phyloP scores from a whole-genome alignment of 2,888 invertebrate species.

The Noctua comes region DNA sequence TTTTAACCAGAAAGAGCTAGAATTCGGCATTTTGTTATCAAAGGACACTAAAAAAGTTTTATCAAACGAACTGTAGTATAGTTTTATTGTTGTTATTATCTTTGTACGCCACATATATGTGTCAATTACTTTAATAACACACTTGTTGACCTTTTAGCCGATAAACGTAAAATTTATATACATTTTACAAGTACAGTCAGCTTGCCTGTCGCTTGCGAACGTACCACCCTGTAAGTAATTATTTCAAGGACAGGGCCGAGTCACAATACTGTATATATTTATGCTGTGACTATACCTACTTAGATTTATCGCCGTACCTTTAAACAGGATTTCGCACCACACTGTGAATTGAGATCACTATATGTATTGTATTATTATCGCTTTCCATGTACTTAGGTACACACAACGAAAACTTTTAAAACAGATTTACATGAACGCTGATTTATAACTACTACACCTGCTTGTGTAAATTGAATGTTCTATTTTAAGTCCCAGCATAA shows the following conservation, averaged over 20 bases:
- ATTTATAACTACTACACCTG: slow-evolving; percentile 10
- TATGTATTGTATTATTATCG: neutral
- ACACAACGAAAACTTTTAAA: neutral
- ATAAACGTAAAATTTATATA: slow-evolving; percentile 20
- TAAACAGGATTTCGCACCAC: slow-evolving; percentile 17
- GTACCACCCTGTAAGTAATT: no score
- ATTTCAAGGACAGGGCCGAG: no score
- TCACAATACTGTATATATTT: no score
- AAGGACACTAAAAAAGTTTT: slow-evolving; percentile 5
- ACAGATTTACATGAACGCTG: neutral
- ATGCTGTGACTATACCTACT: no score
- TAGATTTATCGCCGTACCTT: neutral
- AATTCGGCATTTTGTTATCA: slow-evolving; percentile 5
- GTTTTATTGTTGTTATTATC: slow-evolving; percentile 43
- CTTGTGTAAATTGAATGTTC: slow-evolving; percentile 5
- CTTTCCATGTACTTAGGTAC: neutral
- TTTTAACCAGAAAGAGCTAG: slow-evolving; percentile 17
- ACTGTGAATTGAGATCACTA: neutral
- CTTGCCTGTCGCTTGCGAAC: neutral
- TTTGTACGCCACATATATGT: slow-evolving; percentile 29
- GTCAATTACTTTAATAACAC: slow-evolving; percentile 37
- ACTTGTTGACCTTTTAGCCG: slow-evolving; percentile 17
- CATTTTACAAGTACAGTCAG: neutral
- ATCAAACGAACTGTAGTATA: slow-evolving; percentile 20
- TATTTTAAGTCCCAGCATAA: slow-evolving; percentile 15